Conservation (phyloP, 1,140 invertebrate species). For the Atopsyche davidsoni region DNA sequence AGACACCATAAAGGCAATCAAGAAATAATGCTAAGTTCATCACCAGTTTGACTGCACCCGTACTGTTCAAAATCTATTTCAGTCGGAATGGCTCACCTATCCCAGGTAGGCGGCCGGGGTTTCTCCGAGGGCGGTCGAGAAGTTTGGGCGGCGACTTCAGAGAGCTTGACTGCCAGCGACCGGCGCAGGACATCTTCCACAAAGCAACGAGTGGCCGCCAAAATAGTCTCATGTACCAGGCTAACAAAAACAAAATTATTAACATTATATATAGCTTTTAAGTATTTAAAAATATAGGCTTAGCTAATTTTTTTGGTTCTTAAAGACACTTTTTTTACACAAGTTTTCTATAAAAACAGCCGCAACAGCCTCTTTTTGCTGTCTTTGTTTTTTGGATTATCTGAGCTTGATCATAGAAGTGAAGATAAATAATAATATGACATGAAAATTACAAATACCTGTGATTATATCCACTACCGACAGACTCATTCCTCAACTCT, state of each 20-base stretch:
- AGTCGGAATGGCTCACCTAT: slow-evolving; percentile 29
- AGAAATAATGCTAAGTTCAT: slow-evolving; percentile 5
- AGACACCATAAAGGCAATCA: slow-evolving; percentile 11
- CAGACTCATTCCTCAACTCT: slow-evolving; percentile 41
- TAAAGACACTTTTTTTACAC: no score
- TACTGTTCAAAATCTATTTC: not conserved
- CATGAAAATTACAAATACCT: slow-evolving; percentile 18
- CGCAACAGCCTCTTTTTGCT: no score
- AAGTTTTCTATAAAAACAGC: no score
- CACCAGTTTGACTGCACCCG: slow-evolving; percentile 15
- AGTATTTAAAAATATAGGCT: no score
- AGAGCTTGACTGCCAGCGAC: slow-evolving; percentile 34
- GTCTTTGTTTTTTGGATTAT: no score
- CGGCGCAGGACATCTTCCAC: slow-evolving; percentile 38
- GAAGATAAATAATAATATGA: no score
- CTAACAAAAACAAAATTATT: slow-evolving; percentile 26
- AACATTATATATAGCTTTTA: not conserved
- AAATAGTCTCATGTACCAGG: slow-evolving; percentile 38
- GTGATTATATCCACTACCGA: slow-evolving; percentile 37
- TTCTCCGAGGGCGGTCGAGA: not conserved
- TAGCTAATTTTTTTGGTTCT: not conserved
- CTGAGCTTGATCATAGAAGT: no score
- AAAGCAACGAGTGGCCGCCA: slow-evolving; percentile 37
- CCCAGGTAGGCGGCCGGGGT: slow-evolving; percentile 28
- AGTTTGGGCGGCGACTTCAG: slow-evolving; percentile 11